Conservation (phyloP, 2,797 vertebrate species). For the Tragopan temminckii region DNA sequence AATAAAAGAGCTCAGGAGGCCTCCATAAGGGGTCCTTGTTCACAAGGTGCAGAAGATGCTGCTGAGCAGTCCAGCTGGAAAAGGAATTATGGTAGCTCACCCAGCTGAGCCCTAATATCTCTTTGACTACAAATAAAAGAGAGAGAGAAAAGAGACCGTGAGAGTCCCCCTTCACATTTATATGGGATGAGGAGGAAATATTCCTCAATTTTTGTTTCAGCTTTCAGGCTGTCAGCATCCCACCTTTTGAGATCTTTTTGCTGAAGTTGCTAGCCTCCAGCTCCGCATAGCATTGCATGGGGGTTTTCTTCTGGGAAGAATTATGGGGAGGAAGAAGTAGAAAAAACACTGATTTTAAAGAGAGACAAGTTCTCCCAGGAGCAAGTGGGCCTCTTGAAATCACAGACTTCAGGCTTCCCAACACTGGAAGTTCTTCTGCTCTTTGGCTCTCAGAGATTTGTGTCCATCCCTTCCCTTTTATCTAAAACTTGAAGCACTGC, state of each 20-base stretch:
- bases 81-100: not conserved
- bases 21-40: not conserved
- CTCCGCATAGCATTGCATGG: not conserved
- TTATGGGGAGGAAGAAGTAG: not conserved
- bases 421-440: not conserved
- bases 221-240: not conserved
- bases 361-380: not conserved
- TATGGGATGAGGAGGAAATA: not conserved
- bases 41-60: not conserved
- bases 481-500: fast-evolving
- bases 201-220: not conserved
- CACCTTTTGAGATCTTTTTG: not conserved
- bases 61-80: not conserved
- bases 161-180: not conserved
- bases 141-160: not conserved
- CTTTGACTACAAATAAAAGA: not conserved
- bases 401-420: not conserved
- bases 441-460: not conserved
- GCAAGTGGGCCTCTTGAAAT: not conserved
- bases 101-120: not conserved
- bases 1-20: not conserved
- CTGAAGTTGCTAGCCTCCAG: not conserved
- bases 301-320: not conserved
- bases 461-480: not conserved
- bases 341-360: not conserved